These are phyloP conservation scores for Patella caerulea DNA, from an alignment of 2,888 invertebrate species.

Conservation along the genomic window DNA sequence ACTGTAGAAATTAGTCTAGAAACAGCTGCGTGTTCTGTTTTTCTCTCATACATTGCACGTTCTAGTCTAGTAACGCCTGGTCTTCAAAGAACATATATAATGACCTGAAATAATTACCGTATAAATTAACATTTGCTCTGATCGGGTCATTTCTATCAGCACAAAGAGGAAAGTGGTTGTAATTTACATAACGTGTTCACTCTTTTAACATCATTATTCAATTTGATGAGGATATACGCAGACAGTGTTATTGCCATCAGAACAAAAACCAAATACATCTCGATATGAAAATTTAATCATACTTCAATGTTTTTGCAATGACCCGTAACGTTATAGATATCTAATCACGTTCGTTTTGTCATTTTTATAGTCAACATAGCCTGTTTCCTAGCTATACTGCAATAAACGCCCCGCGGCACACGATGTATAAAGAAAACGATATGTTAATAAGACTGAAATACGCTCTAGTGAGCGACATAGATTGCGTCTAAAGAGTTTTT, in stretches of 20 bases:
- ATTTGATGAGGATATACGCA: background rate
- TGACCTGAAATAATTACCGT: conserved; percentile 1
- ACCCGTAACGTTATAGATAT: conserved; percentile 3
- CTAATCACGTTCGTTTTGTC: background rate
- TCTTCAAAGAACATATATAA: conserved; percentile 6
- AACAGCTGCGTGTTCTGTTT: conserved; percentile 1
- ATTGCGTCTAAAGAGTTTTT: conserved; percentile 6
- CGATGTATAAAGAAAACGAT: conserved; percentile 1
- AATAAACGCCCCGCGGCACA: background rate
- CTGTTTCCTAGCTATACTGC: background rate
- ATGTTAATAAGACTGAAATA: conserved; percentile 6
- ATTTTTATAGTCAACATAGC: background rate
- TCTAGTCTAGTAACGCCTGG: background rate
- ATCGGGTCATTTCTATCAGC: background rate
- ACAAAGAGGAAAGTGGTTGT: conserved; percentile 4
- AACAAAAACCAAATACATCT: background rate
- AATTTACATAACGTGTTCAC: background rate
- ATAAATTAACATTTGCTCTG: conserved; percentile 7
- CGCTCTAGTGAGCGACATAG: conserved; percentile 2
- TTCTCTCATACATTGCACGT: conserved; percentile 2
- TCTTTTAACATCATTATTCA: conserved; percentile 1
- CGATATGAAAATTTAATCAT: conserved; percentile 6
- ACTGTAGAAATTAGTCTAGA: background rate
- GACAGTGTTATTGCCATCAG: background rate
- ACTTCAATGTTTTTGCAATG: conserved; percentile 1